Percentiles rank a stretch among this genome's conserved stretches.
Conservation (phyloP, 2,113 vertebrate genomes). For the Erythrocercus mccallii region DNA sequence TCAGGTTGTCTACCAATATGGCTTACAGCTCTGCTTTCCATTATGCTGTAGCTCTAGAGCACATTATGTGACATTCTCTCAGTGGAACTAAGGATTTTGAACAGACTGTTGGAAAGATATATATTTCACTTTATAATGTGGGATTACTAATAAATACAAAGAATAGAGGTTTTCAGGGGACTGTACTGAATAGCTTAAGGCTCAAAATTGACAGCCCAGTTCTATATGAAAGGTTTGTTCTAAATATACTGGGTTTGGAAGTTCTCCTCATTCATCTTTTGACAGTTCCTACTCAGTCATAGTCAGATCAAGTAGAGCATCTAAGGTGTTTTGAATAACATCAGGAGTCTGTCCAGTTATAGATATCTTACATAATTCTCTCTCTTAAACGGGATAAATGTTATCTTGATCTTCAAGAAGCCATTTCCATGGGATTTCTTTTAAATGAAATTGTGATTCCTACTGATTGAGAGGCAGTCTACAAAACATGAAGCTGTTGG, state of each 20-base stretch:
- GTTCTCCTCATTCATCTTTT: neutral
- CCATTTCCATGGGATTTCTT: neutral
- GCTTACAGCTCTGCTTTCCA: neutral
- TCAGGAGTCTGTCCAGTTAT: neutral
- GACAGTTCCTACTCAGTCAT: neutral
- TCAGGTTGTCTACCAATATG: neutral
- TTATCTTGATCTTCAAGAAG: neutral
- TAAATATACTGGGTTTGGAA: neutral
- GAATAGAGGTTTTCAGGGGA: neutral
- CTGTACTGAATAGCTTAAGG: neutral
- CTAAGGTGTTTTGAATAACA: neutral
- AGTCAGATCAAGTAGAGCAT: neutral
- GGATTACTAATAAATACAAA: neutral
- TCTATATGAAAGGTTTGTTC: neutral
- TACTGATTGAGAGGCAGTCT: neutral
- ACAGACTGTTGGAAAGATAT: neutral
- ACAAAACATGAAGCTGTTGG: neutral
- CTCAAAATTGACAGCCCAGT: neutral
- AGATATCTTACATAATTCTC: neutral
- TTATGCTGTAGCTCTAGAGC: neutral
- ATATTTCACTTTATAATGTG: conserved; percentile 1
- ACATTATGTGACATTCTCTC: neutral
- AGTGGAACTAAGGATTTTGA: neutral
- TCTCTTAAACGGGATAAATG: neutral
- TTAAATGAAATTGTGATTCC: neutral